phyloP scores from a whole-genome alignment of 2,888 invertebrate species.

The Cremastinae sp. region DNA sequence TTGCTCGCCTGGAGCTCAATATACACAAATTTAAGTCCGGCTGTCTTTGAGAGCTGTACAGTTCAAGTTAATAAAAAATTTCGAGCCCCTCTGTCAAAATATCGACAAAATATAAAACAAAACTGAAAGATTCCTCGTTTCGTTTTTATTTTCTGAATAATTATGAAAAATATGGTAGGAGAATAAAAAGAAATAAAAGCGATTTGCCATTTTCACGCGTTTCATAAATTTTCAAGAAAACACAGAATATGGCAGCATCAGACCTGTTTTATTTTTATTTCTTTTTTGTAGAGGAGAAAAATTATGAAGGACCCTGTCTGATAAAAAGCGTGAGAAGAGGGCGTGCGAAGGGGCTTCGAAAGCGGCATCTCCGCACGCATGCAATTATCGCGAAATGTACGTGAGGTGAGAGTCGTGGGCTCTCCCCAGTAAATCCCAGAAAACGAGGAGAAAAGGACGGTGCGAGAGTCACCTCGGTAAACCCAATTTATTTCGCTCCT shows the following conservation, averaged over 20 bases:
- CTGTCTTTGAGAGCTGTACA: too few species aligned
- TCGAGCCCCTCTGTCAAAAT: too few species aligned
- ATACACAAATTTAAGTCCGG: constrained; percentile 2
- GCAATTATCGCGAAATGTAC: constrained; percentile 50
- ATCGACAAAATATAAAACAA: too few species aligned
- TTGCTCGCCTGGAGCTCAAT: constrained; percentile 30
- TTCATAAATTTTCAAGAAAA: constrained; percentile 52
- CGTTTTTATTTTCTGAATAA: constrained; percentile 21
- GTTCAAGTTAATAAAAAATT: constrained; percentile 9
- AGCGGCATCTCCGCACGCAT: constrained; percentile 36
- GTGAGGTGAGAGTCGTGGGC: constrained; percentile 4
- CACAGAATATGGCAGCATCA: constrained; percentile 30
- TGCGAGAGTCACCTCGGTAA: constrained; percentile 69
- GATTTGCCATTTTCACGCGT: constrained; percentile 30
- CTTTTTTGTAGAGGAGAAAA: constrained; percentile 35
- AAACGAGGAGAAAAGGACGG: constrained; percentile 51
- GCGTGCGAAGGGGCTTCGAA: constrained; percentile 16
- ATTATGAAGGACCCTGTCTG: constrained; percentile 23
- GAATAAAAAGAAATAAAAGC: constrained; percentile 14
- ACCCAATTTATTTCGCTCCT: constrained; percentile 78
- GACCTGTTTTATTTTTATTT: not conserved
- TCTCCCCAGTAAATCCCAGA: constrained; percentile 53
- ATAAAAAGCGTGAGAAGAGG: constrained; percentile 19
- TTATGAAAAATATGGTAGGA: constrained; percentile 24
- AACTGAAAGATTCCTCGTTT: too few species aligned